Evolutionary conservation across 2,113 vertebrate species (phyloP).

Genomic region (Sporophila hypoxantha): DNA sequence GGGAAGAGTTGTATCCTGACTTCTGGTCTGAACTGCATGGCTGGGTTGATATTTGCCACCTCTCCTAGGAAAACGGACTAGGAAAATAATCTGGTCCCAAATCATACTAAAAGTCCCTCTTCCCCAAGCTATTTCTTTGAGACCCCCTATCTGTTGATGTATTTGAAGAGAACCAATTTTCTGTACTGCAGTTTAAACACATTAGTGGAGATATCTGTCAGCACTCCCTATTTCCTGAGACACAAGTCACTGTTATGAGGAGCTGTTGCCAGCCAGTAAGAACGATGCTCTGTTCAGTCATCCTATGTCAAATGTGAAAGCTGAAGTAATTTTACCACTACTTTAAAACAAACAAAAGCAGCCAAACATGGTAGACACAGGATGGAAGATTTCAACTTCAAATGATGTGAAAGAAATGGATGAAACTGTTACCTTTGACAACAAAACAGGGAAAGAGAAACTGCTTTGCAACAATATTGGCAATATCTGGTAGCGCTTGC

Average conservation of each 20-base stretch:
- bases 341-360: background rate
- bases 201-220: background rate
- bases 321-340: background rate
- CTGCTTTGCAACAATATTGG: background rate
- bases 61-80: background rate
- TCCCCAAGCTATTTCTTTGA: background rate
- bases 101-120: background rate
- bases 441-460: background rate
- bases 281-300: background rate
- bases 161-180: background rate
- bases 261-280: background rate
- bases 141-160: background rate
- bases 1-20: background rate
- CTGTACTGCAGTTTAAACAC: background rate
- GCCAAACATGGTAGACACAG: background rate
- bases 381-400: background rate
- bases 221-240: background rate
- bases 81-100: background rate
- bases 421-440: background rate
- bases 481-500: background rate
- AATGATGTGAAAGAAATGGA: background rate
- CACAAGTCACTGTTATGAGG: background rate
- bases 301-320: background rate
- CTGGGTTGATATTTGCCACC: background rate
- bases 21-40: background rate